These are phyloP conservation scores for Neoitamus cyanurus DNA, from an alignment of 2,888 invertebrate species.

Conservation along the genomic window DNA sequence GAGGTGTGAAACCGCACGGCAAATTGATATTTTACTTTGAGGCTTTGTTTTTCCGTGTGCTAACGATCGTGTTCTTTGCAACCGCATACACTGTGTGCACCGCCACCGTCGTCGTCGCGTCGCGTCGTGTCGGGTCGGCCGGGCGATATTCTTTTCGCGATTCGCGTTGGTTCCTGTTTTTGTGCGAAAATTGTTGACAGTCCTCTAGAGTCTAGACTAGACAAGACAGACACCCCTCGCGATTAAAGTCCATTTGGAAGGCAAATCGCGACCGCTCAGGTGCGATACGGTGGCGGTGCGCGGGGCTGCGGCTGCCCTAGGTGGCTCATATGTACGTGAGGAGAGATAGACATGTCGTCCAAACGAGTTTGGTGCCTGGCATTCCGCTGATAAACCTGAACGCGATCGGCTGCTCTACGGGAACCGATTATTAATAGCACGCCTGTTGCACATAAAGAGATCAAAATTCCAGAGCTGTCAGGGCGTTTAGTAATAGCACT, in stretches of 20 bases:
- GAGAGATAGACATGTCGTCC: neutral
- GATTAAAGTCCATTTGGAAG: conserved; percentile 24
- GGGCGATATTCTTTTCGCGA: neutral
- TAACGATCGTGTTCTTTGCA: conserved; percentile 15
- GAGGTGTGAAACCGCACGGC: conserved; percentile 41
- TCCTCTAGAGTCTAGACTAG: conserved; percentile 1
- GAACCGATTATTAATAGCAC: conserved; percentile 44
- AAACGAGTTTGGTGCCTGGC: conserved; percentile 17
- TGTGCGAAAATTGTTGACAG: neutral
- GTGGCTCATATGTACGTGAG: neutral
- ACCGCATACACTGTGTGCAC: neutral
- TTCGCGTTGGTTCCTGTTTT: neutral
- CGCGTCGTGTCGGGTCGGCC: neutral
- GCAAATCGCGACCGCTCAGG: neutral
- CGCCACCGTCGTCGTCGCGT: neutral
- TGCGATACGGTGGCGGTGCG: neutral
- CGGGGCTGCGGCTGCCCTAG: neutral
- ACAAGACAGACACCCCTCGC: neutral
- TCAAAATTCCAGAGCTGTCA: conserved; percentile 46
- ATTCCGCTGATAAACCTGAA: conserved; percentile 38
- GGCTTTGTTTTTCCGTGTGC: conserved; percentile 26
- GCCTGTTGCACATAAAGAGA: conserved; percentile 44
- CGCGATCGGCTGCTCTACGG: conserved; percentile 27
- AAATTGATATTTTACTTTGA: conserved; percentile 38
- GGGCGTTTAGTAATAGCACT: conserved; percentile 18